Evolutionary conservation across 2,113 vertebrate species (phyloP).

Genomic region (Hystrix cristata): DNA sequence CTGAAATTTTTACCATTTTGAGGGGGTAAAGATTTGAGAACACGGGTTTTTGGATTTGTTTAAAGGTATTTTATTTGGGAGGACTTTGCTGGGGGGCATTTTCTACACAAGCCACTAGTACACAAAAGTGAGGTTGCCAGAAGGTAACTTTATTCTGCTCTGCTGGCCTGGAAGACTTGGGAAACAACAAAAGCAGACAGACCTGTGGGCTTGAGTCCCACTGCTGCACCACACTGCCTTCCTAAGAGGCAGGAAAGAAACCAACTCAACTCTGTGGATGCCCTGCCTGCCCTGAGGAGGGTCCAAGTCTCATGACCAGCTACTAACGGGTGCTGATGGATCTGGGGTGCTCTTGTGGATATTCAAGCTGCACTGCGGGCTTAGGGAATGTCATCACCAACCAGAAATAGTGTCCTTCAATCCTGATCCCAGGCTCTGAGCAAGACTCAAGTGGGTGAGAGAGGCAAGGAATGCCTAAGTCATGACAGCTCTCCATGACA

Average conservation of each 20-base stretch:
- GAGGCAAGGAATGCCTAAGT: not conserved
- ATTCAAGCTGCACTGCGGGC: not conserved
- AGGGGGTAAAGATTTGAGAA: not conserved
- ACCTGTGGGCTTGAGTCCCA: too few relatives aligned
- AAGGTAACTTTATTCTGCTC: not conserved
- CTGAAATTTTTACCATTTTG: not conserved
- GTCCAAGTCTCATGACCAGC: constrained; percentile 54
- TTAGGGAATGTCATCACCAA: constrained; percentile 57
- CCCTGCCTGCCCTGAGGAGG: not conserved
- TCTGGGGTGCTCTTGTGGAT: not conserved
- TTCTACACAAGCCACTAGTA: not conserved
- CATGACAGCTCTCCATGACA: not conserved
- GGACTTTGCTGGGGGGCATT: not conserved
- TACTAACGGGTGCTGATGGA: not conserved
- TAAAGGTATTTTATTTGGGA: not conserved
- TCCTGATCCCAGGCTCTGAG: not conserved
- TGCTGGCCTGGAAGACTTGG: not conserved
- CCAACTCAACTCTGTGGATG: not conserved
- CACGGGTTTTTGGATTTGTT: not conserved
- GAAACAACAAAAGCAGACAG: not conserved
- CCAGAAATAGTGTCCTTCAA: constrained; percentile 63
- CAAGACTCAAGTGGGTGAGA: constrained; percentile 47
- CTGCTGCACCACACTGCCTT: not conserved
- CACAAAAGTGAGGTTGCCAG: not conserved
- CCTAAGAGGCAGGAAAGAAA: not conserved